phyloP scores from a whole-genome alignment of 1,140 invertebrate genomes.

The Hormaphis cornu region DNA sequence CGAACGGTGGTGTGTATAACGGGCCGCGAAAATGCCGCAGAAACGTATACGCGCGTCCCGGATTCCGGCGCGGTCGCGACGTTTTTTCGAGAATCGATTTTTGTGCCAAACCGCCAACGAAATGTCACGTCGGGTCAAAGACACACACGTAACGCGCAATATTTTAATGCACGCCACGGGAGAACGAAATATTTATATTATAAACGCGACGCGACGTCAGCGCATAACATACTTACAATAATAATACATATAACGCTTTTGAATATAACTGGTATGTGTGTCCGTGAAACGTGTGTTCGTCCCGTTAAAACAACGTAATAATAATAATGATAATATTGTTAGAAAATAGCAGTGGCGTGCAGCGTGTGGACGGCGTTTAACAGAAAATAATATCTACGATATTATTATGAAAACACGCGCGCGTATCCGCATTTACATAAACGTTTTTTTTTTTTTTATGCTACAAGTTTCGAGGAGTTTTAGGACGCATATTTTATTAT shows the following conservation, averaged over 20 bases:
- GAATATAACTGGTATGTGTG: slow-evolving; percentile 19
- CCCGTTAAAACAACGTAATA: slow-evolving; percentile 17
- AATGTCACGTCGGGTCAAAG: slow-evolving; percentile 26
- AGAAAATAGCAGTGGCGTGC: not conserved
- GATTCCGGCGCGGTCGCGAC: too few relatives aligned
- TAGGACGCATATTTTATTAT: not conserved
- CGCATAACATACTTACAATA: not conserved
- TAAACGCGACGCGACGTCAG: not conserved
- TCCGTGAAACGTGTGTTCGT: not conserved
- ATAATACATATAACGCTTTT: too few relatives aligned
- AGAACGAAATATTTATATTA: not conserved
- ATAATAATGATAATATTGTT: slow-evolving; percentile 24
- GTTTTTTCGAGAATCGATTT: too few relatives aligned
- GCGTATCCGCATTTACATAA: slow-evolving; percentile 17
- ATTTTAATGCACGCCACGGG: too few relatives aligned
- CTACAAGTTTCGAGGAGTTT: not conserved
- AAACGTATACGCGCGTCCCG: too few relatives aligned
- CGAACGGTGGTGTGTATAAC: too few relatives aligned
- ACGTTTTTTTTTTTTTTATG: slow-evolving; percentile 3
- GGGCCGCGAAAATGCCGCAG: too few relatives aligned
- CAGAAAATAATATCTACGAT: slow-evolving; percentile 24
- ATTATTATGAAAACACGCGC: too few relatives aligned
- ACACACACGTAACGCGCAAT: not conserved
- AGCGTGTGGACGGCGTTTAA: slow-evolving; percentile 3
- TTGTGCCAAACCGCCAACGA: not conserved